Base-by-base conservation (phyloP, 2,888 invertebrate genomes). In the Lymantria dispar region DNA sequence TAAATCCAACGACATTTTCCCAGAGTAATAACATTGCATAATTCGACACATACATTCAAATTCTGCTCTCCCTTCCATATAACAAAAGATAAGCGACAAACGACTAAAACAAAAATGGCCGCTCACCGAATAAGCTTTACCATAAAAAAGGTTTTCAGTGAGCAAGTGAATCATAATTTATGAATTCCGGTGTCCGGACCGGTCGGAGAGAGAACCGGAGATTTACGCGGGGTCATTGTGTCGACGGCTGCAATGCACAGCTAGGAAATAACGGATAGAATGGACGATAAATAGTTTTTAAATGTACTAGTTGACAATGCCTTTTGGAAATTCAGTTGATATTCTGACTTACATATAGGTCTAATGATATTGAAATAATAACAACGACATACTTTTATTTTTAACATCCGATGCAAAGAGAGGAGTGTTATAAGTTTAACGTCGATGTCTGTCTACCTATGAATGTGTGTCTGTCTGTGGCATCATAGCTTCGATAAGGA, bases 131-230 rank as follows among this genome's bases (percentile, higher is more conserved):
- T 88, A 89, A 88, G 81, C 85, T 86, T 85, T 81, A 84, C 87
- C 85, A 87, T 88, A 90, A 90, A 90, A 90, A 90, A 90, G 90
- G 86, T 89, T 90, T 90, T 87, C 90, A 87, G 87, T 85, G 87
- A 87, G 87, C 89, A 87, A 90, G 89, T 89, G 90, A 89, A 90
- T 90, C 90, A 90, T 90, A 89, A 90, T 90, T 90, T 90, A 90
- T 90, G 90, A 90, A 90, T 90, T 87, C 87, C 89, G 88, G 83
- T 84, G 88, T 87, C 85, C 82, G 83, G 70, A 71, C 57, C 54
- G 69, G 64, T 56, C 59, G 66, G 40, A 33, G 68, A 70, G 71
- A 66, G 48, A 38, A 38, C 46, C 52, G 53, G 63, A 89, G 90
- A 90, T 89, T 90, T 90, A 90, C 89, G 85, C 78, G 72, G 85